Percentiles rank a stretch among this genome's conserved stretches.
Evolutionary conservation across 2,888 invertebrate genomes (phyloP).

Genomic region (Schrankia costaestrigalis): DNA sequence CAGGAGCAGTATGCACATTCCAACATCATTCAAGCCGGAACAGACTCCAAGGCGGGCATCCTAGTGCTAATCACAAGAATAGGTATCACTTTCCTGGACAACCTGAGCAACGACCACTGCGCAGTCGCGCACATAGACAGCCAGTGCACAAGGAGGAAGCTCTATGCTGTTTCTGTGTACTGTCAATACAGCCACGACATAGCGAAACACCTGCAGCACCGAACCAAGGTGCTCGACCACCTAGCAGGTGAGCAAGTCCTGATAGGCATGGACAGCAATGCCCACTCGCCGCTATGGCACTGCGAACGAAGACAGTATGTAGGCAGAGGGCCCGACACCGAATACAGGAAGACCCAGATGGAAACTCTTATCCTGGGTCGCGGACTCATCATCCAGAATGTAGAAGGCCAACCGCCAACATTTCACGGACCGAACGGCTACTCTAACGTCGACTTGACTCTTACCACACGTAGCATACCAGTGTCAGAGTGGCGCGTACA

Average conservation of each 20-base stretch:
- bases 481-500: conserved; percentile 16
- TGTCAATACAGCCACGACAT: not conserved
- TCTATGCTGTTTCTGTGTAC: not conserved
- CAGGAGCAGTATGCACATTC: conserved; percentile 25
- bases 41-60: not conserved
- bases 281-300: conserved; percentile 2
- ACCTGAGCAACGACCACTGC: not conserved
- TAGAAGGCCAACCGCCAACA: conserved; percentile 4
- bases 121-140: not conserved
- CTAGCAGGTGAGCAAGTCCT: not conserved
- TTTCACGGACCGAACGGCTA: conserved; percentile 17
- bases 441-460: conserved; percentile 30
- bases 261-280: not conserved
- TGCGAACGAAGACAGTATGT: no score
- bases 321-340: not conserved
- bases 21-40: not conserved
- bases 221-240: not conserved
- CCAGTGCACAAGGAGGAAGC: not conserved
- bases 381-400: not conserved
- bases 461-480: conserved; percentile 10
- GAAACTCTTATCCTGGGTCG: not conserved
- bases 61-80: not conserved
- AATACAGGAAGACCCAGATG: not conserved
- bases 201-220: not conserved
- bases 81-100: not conserved